Evolutionary conservation across 2,113 vertebrate species (phyloP).

Genomic region (Oriolus oriolus): DNA sequence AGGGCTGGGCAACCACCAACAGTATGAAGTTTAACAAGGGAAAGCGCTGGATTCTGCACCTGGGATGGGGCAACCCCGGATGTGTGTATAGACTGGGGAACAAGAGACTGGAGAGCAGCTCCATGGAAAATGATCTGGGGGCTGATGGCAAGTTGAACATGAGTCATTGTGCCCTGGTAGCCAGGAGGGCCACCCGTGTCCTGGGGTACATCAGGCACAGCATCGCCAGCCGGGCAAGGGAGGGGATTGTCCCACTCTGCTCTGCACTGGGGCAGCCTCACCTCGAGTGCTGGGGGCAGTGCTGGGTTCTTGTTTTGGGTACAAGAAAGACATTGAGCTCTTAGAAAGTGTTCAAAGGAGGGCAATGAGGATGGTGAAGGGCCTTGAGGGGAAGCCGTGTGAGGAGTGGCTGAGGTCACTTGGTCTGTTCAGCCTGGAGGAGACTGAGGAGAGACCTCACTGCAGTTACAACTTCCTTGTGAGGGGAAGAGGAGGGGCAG

Average conservation of each 20-base stretch:
- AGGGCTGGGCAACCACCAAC: neutral
- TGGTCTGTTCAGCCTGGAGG: neutral
- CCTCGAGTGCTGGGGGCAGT: rapidly evolving
- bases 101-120: neutral
- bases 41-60: neutral
- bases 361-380: rapidly evolving
- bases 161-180: neutral
- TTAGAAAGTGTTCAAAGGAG: neutral
- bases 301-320: too few relatives aligned
- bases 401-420: neutral
- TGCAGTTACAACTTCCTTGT: neutral
- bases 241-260: neutral
- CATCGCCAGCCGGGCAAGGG: rapidly evolving
- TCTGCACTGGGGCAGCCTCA: neutral
- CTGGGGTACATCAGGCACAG: neutral
- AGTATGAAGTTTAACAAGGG: neutral
- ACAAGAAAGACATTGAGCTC: rapidly evolving
- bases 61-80: neutral
- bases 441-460: neutral
- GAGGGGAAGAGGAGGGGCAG: neutral
- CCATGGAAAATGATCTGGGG: neutral
- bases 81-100: too few relatives aligned
- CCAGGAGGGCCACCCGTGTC: rapidly evolving
- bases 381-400: rapidly evolving
- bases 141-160: rapidly evolving